These are phyloP conservation scores for Mystacornis crossleyi DNA, from an alignment of 2,113 vertebrate species.

Conservation along the genomic window DNA sequence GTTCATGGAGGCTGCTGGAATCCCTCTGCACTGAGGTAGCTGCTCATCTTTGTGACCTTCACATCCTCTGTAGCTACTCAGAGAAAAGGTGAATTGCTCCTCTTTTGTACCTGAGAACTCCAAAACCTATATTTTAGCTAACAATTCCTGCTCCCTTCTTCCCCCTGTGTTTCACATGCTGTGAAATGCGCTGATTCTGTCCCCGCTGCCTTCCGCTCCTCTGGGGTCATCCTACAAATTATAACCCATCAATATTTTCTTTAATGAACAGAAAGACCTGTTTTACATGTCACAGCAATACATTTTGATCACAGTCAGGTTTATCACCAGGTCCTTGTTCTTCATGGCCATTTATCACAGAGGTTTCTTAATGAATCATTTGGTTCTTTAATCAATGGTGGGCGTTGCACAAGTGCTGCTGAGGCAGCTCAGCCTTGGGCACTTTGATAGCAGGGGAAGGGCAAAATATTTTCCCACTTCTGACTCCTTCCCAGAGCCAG, in stretches of 20 bases:
- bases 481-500: background rate
- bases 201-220: background rate
- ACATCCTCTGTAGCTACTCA: background rate
- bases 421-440: background rate
- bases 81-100: background rate
- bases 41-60: background rate
- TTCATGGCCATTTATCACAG: background rate
- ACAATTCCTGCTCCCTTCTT: background rate
- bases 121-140: background rate
- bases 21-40: background rate
- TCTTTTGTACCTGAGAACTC: background rate
- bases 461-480: background rate
- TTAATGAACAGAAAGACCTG: background rate
- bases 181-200: background rate
- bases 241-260: background rate
- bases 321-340: background rate
- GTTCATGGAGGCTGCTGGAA: background rate
- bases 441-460: background rate
- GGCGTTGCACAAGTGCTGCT: background rate
- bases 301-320: background rate
- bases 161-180: background rate
- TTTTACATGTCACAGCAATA: background rate
- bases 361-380: conserved; percentile 2
- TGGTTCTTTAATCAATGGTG: background rate
- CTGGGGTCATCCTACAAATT: background rate